Evolutionary conservation across 1,140 invertebrate genomes (phyloP).

Genomic region (Procambarus virginalis): DNA sequence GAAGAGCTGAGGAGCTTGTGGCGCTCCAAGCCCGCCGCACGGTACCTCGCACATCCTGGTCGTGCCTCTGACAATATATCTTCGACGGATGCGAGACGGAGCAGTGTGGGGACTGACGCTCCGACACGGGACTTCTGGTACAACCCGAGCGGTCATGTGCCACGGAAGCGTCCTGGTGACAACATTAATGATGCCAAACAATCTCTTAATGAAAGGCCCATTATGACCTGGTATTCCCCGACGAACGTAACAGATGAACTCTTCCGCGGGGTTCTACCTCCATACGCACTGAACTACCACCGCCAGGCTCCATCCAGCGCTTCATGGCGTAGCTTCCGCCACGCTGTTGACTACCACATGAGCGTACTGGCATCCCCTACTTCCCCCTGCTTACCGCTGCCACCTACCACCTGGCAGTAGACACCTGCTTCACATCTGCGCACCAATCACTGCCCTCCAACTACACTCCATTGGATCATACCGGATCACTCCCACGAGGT

Average conservation of each 20-base stretch:
- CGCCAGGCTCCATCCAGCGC: neutral
- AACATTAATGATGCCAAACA: neutral
- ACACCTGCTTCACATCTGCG: neutral
- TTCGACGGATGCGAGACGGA: neutral
- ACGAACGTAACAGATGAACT: slow-evolving; percentile 3
- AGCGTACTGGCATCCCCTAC: neutral
- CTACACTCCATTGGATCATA: too few relatives aligned
- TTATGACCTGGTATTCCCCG: neutral
- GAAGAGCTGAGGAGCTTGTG: slow-evolving; percentile 17
- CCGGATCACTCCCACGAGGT: neutral
- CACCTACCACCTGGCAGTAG: neutral
- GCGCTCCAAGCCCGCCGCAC: neutral
- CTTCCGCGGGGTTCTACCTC: neutral
- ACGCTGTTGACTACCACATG: slow-evolving; percentile 22
- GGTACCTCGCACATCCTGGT: neutral
- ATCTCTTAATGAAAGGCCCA: neutral
- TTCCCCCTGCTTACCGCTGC: neutral
- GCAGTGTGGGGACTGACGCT: neutral
- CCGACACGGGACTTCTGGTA: too few relatives aligned
- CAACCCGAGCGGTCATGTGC: neutral
- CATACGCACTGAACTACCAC: neutral
- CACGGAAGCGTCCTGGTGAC: too few relatives aligned
- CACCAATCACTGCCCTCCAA: neutral
- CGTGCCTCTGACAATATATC: neutral
- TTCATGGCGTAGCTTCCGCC: slow-evolving; percentile 10